Base-by-base conservation (phyloP, 2,113 vertebrate genomes). In the Hoplias malabaricus region DNA sequence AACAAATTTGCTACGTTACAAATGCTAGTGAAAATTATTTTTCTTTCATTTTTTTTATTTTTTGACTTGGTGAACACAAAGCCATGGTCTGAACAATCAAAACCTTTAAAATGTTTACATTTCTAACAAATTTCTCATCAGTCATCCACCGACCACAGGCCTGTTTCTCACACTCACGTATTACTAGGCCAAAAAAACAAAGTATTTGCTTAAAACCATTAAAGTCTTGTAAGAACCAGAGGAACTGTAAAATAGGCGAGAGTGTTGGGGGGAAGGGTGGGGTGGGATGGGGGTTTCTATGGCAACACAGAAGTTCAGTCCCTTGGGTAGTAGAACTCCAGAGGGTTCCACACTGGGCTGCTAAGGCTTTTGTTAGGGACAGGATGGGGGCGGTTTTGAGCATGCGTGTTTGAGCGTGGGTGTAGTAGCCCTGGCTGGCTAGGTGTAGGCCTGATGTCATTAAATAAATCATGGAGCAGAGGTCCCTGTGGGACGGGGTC, bases 401-500 rank as follows among this genome's bases (percentile, higher is more conserved):
- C 19, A 23, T 36, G 63, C 7, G 21, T 13, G 3, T 48, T n/a
- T 21, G 29, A 23, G 29, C 61, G 50, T 34, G 10, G 25, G 29
- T 25, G 29, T 16, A 9, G 23, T 53, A n/a, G 69, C 31, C 69
- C 23, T 53, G 48, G 48, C 33, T 50, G 25, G 65, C 14, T 29
- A 69, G 81, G 65, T 82, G 77, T 75, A 79, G 77, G 76, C 81
- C 75, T 78, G 29, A 62, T 79, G 57, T 46, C 38, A 79, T 83
- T 91, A 67, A 88, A 90, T 89, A 88, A 90, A 86, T 85, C 36
- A 90, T 88, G 79, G 74, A 68, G 63, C 1, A 71, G 3, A 50
- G 23, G 46, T 70, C 74, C 72, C 75, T 68, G 54, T 68, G 72
- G 78, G 77, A 85, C 50, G 69, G 42, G 79, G 77, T 46, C 54